Base-by-base conservation (phyloP, 2,797 vertebrate species). In the Pseudochromis fuscus region DNA sequence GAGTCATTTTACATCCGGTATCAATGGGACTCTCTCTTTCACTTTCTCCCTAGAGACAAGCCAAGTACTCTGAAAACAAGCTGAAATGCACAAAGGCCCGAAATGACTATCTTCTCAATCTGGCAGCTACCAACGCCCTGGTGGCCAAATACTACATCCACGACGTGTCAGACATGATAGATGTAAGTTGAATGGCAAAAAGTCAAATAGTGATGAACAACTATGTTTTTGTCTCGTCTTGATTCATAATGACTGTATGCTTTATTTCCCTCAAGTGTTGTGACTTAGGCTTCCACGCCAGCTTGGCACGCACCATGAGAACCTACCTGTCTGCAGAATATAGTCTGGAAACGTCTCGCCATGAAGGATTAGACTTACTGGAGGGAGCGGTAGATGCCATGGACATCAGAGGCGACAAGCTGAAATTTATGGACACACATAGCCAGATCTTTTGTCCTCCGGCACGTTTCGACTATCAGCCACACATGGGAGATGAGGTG, bases 81-180 rank as follows among this genome's bases (percentile, higher is more conserved):
- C 94, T 99, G 88, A 99, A 99, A 88, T 99, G 97, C 77, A 99
- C 97, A 11, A 99, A 99, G 75, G 97, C 98, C 79, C 95, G 97
- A 61, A 99, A 99, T 0, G 98, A 99, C 91, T 99, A 98, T 91
- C 92, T 99, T 85, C 94, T 99, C 85, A 99, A 97, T 87, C 93
- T 99, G 88, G 94, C 96, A 8, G 98, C 97, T 64, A 96, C 97
- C 84, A 99, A 99, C 0, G 95, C 97, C 0, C 94, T 97, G 18
- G 96, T 99, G 87, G 95, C 96, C 66, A 99, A 99, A 79, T 99
- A 99, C 90, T 99, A 99, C 89, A 99, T 99, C 89, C 97, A 99
- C 0, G 97, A 99, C 0, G 97, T 98, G 55, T 99, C 98, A 0
- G 97, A 99, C 84, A 96, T 99, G 89, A 98, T 99, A 0, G 98